These are phyloP conservation scores for Scaptomyza polygonia DNA, from an alignment of 2,888 invertebrate species.

Conservation along the genomic window DNA sequence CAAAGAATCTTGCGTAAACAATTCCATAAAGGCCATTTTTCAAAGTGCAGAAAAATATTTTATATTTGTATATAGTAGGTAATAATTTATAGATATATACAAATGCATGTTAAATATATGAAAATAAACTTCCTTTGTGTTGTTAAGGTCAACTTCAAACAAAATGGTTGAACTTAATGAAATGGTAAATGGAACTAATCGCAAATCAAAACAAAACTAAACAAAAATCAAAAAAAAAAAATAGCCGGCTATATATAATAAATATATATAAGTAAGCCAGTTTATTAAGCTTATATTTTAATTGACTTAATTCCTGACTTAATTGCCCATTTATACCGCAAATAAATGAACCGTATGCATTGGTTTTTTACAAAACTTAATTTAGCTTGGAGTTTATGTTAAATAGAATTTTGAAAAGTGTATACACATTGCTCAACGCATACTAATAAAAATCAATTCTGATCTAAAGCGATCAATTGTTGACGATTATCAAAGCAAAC, in stretches of 20 bases:
- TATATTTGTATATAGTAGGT: neutral
- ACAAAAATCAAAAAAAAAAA: too few relatives aligned
- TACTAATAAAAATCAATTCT: slow-evolving; percentile 13
- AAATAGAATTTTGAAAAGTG: slow-evolving; percentile 3
- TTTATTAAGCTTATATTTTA: neutral
- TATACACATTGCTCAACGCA: slow-evolving; percentile 16
- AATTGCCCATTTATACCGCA: slow-evolving; percentile 11
- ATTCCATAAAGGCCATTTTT: slow-evolving; percentile 3
- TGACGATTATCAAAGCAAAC: neutral
- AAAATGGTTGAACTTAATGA: neutral
- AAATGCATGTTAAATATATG: neutral
- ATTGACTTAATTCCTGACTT: neutral
- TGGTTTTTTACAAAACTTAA: slow-evolving; percentile 1
- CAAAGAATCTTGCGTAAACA: slow-evolving; percentile 24
- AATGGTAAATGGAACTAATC: neutral
- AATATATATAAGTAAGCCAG: neutral
- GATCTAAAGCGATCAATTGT: neutral
- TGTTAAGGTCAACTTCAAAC: neutral
- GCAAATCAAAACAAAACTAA: neutral
- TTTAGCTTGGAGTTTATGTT: slow-evolving; percentile 6
- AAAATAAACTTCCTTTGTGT: neutral
- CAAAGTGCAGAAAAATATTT: slow-evolving; percentile 3
- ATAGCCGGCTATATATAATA: neutral
- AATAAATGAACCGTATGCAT: neutral
- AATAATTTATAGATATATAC: neutral